phyloP scores from a whole-genome alignment of 2,113 vertebrate genomes.

The Ibidorhyncha struthersii region DNA sequence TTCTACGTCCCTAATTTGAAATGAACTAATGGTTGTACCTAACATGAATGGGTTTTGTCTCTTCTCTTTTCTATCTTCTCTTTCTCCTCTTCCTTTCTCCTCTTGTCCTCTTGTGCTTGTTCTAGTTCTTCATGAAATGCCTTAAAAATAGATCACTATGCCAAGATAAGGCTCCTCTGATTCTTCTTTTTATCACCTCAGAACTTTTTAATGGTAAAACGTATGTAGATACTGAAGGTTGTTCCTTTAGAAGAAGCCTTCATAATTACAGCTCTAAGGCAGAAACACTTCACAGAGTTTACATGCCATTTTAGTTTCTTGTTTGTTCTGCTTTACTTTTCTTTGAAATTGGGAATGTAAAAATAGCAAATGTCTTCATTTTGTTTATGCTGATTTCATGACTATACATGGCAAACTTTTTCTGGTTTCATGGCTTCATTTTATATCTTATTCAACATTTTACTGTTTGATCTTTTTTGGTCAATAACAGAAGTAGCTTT shows the following conservation, averaged over 20 bases:
- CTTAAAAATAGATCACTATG: not conserved
- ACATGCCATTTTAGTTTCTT: not conserved
- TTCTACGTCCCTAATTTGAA: not conserved
- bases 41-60: not conserved
- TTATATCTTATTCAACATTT: not conserved
- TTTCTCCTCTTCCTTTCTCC: not conserved
- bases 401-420: not conserved
- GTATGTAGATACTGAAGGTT: not conserved
- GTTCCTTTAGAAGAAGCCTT: not conserved
- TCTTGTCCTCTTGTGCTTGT: not conserved
- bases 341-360: not conserved
- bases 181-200: not conserved
- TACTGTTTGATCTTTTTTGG: not conserved
- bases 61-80: not conserved
- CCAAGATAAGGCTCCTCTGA: not conserved
- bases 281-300: not conserved
- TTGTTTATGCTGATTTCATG: not conserved
- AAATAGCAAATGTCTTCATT: not conserved
- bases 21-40: not conserved
- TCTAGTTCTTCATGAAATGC: not conserved
- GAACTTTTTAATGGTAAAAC: not conserved
- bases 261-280: not conserved
- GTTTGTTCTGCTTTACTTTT: slow-evolving; percentile 1
- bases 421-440: not conserved
- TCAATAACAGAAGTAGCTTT: not conserved